These are phyloP conservation scores for Synanthedon andrenaeformis DNA, from an alignment of 2,888 invertebrate species.

Conservation along the genomic window DNA sequence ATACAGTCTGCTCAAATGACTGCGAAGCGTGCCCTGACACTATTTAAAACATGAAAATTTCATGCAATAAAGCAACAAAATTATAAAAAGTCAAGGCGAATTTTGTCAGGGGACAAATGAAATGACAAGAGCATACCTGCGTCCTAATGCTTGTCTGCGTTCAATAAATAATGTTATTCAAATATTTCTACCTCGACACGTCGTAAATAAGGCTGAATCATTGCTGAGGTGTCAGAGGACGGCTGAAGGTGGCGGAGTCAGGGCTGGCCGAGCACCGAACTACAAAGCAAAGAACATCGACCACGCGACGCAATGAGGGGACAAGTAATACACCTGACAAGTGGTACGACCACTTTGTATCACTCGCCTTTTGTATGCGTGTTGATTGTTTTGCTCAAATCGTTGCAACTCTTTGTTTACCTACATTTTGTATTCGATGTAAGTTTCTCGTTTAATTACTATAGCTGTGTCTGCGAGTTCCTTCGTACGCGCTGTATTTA, in stretches of 20 bases:
- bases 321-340: not conserved
- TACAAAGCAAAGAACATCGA: conserved; percentile 1
- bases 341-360: not conserved
- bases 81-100: too few relatives aligned
- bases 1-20: too few relatives aligned
- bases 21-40: too few relatives aligned
- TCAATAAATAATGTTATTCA: too few relatives aligned
- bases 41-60: too few relatives aligned
- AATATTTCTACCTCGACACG: not conserved
- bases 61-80: too few relatives aligned
- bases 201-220: conserved; percentile 27
- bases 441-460: too few relatives aligned
- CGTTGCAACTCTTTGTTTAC: not conserved
- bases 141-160: too few relatives aligned
- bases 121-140: too few relatives aligned
- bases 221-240: conserved; percentile 18
- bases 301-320: not conserved
- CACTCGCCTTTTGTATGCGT: not conserved
- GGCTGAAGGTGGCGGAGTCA: conserved; percentile 26
- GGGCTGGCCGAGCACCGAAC: conserved; percentile 5
- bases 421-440: not conserved
- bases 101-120: too few relatives aligned
- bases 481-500: too few relatives aligned
- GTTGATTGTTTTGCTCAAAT: not conserved
- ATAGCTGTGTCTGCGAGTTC: too few relatives aligned